Conservation (phyloP, 2,888 invertebrate species). For the Luffia ferchaultella region DNA sequence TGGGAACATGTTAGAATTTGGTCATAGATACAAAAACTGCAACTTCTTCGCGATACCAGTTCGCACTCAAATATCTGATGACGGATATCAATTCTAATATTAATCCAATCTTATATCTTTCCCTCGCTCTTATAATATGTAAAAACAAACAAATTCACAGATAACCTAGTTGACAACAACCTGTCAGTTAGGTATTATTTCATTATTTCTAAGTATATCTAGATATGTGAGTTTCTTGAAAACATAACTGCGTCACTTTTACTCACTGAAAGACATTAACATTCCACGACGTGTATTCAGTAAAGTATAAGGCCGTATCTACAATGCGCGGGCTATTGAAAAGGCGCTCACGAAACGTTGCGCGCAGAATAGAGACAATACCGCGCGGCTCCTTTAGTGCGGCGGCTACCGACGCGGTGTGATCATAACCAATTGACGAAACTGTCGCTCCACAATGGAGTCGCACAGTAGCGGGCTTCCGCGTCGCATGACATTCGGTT, state of each 20-base stretch:
- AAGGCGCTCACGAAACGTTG: background rate
- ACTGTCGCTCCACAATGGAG: conserved; percentile 36
- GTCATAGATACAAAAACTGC: no score
- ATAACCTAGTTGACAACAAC: no score
- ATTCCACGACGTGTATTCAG: background rate
- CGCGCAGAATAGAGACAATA: conserved; percentile 18
- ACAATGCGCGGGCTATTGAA: background rate
- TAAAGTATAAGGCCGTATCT: background rate
- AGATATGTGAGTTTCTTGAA: background rate
- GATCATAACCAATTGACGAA: conserved; percentile 41
- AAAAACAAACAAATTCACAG: no score
- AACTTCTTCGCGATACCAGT: no score
- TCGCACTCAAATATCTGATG: no score
- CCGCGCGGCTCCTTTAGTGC: conserved; percentile 35
- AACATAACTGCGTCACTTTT: background rate
- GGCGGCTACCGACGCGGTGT: conserved; percentile 37
- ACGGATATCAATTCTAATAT: no score
- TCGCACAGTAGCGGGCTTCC: conserved; percentile 60
- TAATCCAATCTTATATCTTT: no score
- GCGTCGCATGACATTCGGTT: conserved; percentile 24
- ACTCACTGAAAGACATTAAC: background rate
- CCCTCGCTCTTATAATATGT: no score
- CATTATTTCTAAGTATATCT: no score
- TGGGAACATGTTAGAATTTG: no score
- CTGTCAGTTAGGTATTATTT: no score